Base-by-base conservation (phyloP, 2,888 invertebrate genomes). In the Ophonus ardosiacus region DNA sequence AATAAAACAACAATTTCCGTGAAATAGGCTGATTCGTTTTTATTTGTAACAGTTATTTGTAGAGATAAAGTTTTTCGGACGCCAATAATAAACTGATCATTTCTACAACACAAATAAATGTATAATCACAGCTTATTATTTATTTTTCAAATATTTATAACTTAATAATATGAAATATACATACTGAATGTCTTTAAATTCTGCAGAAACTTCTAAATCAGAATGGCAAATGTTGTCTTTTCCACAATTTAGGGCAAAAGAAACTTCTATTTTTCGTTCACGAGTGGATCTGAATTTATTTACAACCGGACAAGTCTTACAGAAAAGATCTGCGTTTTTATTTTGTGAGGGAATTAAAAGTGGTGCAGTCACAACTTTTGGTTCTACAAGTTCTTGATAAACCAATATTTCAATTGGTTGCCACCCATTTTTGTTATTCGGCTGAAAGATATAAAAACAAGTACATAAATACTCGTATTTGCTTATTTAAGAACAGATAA, bases 371-470 rank as follows among this genome's bases (percentile, higher is more conserved):
- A 6, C 4, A 13, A 13, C 5, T 21, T 56, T 51, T 31, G 59
- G 57, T 61, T 76, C 40, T 18, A 83, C 59, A 38, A 83, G 61
- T 74, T 57, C 74, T 76, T 78, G 84, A 7, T 31, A 78, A 13
- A 84, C 79, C 15, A 17, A 13, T 24, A 84, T 76, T 24, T 78
- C 31, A 10, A 84, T 84, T n/a, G 84, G 78, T 17, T 78, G 31
- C 31, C 40, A 84, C 7, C 18, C 61, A 3, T 51, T 79, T 51
- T 76, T 78, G 51, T 59, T 78, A 51, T 31, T 65, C n/a, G 61
- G n/a, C 84, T 84, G 31, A 43, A 84, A 78, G 7, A 74, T 68
- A 31, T 31, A 31, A 31, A 31, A 31, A 5, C 31, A 31, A 5
- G 6, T 31, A 31, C 31, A 31, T 31, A 31, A 6, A 31, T 31